Evolutionary conservation across 2,888 invertebrate genomes (phyloP).

Genomic region (Drosophila anomelani): DNA sequence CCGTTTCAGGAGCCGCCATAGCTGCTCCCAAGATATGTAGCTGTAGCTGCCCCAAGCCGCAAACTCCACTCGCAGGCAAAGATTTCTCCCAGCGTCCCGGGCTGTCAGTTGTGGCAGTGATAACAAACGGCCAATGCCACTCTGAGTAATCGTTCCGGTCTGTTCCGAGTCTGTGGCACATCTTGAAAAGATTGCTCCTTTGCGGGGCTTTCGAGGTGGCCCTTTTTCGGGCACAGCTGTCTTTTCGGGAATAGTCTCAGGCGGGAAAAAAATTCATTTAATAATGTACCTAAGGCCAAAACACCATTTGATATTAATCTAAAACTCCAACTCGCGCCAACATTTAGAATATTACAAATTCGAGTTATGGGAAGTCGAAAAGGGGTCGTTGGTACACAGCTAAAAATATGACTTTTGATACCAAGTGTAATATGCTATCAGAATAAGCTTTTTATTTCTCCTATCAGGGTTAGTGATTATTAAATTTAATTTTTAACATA

Average conservation of each 20-base stretch:
- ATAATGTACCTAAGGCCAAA: neutral
- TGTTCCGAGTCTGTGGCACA: constrained; percentile 23
- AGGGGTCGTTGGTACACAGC: neutral
- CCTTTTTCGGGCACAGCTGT: constrained; percentile 27
- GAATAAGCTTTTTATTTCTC: neutral
- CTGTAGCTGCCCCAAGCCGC: neutral
- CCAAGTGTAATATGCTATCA: neutral
- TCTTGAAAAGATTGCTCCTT: constrained; percentile 24
- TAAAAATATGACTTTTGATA: neutral
- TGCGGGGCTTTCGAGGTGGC: neutral
- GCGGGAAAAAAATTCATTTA: constrained; percentile 9
- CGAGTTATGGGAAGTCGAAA: neutral
- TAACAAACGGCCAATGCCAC: constrained; percentile 29
- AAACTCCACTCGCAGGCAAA: constrained; percentile 25
- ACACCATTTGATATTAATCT: neutral
- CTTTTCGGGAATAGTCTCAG: constrained; percentile 1
- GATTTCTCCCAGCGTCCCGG: constrained; percentile 22
- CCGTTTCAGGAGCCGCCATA: constrained; percentile 21
- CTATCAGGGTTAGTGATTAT: neutral
- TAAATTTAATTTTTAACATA: neutral
- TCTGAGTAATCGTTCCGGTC: constrained; percentile 31
- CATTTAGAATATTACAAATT: neutral
- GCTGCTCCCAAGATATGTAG: neutral
- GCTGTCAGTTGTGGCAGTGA: constrained; percentile 17
- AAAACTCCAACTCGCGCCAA: neutral